phyloP scores from a whole-genome alignment of 2,113 vertebrate species.

The Kobus ellipsiprymnus region DNA sequence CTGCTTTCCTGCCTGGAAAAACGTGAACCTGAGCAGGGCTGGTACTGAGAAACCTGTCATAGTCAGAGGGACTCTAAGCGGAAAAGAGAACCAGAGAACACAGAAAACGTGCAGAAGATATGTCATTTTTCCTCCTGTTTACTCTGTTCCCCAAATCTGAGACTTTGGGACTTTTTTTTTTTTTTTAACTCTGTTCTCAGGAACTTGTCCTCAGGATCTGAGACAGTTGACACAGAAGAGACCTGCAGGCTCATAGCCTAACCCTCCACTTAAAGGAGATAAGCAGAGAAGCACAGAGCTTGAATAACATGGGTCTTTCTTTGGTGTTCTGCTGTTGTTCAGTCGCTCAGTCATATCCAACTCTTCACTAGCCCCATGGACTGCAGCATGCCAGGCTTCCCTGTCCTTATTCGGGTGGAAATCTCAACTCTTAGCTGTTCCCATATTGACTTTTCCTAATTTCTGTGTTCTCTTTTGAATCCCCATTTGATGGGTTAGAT shows the following conservation, averaged over 20 bases:
- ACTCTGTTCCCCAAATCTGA: background rate
- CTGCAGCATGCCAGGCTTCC: background rate
- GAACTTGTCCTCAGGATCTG: background rate
- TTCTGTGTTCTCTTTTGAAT: background rate
- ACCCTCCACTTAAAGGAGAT: background rate
- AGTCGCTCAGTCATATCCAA: accelerated
- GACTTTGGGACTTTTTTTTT: background rate
- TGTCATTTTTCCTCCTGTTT: background rate
- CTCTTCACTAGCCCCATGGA: background rate
- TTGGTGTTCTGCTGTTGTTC: background rate
- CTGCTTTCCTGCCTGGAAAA: background rate
- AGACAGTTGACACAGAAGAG: background rate
- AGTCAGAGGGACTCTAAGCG: background rate
- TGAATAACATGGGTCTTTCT: background rate
- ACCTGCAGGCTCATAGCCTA: background rate
- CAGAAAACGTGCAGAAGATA: no score
- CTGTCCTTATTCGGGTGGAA: background rate
- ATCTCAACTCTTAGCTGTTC: background rate
- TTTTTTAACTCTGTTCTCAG: background rate
- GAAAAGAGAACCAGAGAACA: background rate
- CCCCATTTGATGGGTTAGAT: background rate
- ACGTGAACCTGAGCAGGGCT: accelerated
- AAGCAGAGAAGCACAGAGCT: background rate
- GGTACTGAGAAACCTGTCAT: no score
- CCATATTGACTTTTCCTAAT: background rate